Base-by-base conservation (phyloP, 1,140 invertebrate species). In the Trinorchestia longiramus region DNA sequence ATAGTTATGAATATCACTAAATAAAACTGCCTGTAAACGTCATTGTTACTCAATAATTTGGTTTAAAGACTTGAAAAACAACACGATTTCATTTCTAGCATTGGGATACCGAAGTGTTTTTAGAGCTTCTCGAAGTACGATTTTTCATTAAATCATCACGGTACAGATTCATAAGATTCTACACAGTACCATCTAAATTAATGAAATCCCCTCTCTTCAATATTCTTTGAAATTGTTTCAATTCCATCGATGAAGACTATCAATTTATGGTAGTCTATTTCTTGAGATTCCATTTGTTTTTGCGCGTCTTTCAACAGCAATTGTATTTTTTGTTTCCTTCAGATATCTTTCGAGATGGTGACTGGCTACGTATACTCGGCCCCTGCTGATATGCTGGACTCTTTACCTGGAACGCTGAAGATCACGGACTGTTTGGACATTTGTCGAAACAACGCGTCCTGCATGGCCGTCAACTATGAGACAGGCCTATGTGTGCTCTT, bases 401-500 rank as follows among this genome's bases (percentile, higher is more conserved):
- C 97, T 43, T 97, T 97, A 44, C 97, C 97, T 0, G 97, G 97
- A 42, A 97, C 97, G 0, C 97, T 98, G 45, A 97, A 97, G 96
- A 96, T 98, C 23, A 97, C 97, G 11, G 97, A 98, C 42, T 98
- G 98, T 96, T 97, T 98, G 40, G 97, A 97, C 41, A 97, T 97
- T 44, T 98, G 98, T 96, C 97, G 97, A 43, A 96, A 96, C 15
- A 97, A 98, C 96, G 53, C 96, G 15, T 97, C 97, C 43, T 98
- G 98, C 96, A 97, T 97, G 95, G 97, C 97, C 43, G 97, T 98
- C 96, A 98, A 98, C 97, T 98, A 97, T 97, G 98, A 98, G 97
- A 98, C 98, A 15, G 98, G 98, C 0, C 97, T 98, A 0, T 98
- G 98, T 96, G 97, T 98, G 1, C 97, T 98, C 41, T 97, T 98